Evolutionary conservation across 2,113 vertebrate species (phyloP).

Genomic region (Pomatostomus ruficeps): DNA sequence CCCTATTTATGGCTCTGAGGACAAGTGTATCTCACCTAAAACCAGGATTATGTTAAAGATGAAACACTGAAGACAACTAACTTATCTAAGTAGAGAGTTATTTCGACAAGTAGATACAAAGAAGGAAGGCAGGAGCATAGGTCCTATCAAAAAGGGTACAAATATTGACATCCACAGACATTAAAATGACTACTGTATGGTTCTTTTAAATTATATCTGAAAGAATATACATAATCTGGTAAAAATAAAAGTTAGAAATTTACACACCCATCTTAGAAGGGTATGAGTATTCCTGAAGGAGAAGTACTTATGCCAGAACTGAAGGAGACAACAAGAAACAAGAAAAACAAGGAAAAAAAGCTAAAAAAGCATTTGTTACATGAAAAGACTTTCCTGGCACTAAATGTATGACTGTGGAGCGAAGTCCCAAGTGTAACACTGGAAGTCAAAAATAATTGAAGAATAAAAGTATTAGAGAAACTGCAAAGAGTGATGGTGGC

Average conservation of each 20-base stretch:
- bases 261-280: neutral
- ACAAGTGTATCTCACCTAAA: neutral
- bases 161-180: neutral
- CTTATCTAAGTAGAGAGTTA: neutral
- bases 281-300: neutral
- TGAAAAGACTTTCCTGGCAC: neutral
- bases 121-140: neutral
- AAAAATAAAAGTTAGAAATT: neutral
- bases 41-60: neutral
- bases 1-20: neutral
- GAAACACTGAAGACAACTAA: neutral
- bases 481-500: neutral
- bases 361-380: neutral
- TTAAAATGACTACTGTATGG: accelerated
- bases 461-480: neutral
- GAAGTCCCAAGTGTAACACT: neutral
- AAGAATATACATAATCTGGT: neutral
- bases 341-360: neutral
- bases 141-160: neutral
- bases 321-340: neutral
- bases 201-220: neutral
- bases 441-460: neutral
- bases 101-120: neutral
- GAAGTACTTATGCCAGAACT: neutral
- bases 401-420: neutral